Conservation (phyloP, 2,888 invertebrate species). For the Papilio demoleus region DNA sequence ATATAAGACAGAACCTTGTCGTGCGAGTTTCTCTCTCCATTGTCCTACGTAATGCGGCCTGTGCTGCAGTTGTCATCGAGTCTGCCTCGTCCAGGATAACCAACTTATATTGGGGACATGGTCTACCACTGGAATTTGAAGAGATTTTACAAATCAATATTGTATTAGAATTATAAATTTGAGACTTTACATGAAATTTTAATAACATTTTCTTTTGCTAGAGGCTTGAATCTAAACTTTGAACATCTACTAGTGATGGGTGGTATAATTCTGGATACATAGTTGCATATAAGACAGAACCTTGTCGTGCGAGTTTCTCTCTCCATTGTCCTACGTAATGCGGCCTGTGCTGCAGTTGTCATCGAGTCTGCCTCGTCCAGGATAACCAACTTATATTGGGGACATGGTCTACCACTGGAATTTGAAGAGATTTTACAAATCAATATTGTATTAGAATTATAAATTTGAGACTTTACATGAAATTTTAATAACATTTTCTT, state of each 20-base stretch:
- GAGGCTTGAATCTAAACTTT: slow-evolving; percentile 98
- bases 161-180: slow-evolving; percentile 50
- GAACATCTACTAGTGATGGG: slow-evolving; percentile 99
- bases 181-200: slow-evolving; percentile 66
- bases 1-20: slow-evolving; percentile 98
- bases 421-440: not conserved
- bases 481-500: slow-evolving; percentile 85
- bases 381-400: slow-evolving; percentile 97
- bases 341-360: slow-evolving; percentile 98
- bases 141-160: not conserved
- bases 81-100: slow-evolving; percentile 99
- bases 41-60: slow-evolving; percentile 97
- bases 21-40: slow-evolving; percentile 98
- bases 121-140: slow-evolving; percentile 85
- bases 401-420: slow-evolving; percentile 92
- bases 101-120: slow-evolving; percentile 97
- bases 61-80: slow-evolving; percentile 98
- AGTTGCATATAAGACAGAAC: slow-evolving; percentile 99
- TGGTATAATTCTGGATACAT: slow-evolving; percentile 98
- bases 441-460: not conserved
- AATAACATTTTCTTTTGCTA: slow-evolving; percentile 88
- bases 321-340: slow-evolving; percentile 98
- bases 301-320: slow-evolving; percentile 96
- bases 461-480: slow-evolving; percentile 57
- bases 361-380: slow-evolving; percentile 99